Base-by-base conservation (phyloP, 2,797 vertebrate genomes). In the Tragelaphus eurycerus region DNA sequence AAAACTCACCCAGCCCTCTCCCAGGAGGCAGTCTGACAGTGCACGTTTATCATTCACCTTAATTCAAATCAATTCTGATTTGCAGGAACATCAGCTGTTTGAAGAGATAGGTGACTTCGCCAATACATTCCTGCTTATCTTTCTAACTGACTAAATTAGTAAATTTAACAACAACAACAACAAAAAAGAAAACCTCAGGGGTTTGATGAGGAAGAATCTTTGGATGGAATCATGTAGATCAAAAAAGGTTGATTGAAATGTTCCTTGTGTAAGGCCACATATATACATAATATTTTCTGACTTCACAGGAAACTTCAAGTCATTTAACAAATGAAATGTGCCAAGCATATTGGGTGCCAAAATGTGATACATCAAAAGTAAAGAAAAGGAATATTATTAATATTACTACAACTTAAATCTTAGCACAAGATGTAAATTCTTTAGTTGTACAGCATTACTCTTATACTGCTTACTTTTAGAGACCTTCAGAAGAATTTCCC, bases 61-160 rank as follows among this genome's bases (percentile, higher is more conserved):
- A 96, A 97, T 97, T 97, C 97, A 97, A 82, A 98, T 98, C 97
- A 98, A 97, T 97, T 98, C 95, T 97, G 97, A 96, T 97, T 98
- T 97, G 84, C 19, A 43, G 86, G 79, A 93, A 95, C 95, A 96
- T 97, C 97, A 93, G 93, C 95, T 98, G 96, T 97, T 96, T 93
- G 96, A 97, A 97, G 86, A 98, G 97, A 98, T 96, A 96, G 97
- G 97, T 98, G 90, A 88, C 90, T 97, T 96, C 0, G 4, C 96
- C 96, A 87, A 97, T 97, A 97, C 34, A 89, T 86, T 50, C 57
- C 71, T 89, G 55, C 96, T 98, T 98, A 98, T 98, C 97, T 97
- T 93, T 81, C 93, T 96, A 55, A 60, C 38, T 54, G 38, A 81
- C 89, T 96, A 97, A 97, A 98, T 97, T 97, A 97, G 97, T 95